Evolutionary conservation across 1,140 invertebrate species (phyloP).

Genomic region (Drosophila virilis): DNA sequence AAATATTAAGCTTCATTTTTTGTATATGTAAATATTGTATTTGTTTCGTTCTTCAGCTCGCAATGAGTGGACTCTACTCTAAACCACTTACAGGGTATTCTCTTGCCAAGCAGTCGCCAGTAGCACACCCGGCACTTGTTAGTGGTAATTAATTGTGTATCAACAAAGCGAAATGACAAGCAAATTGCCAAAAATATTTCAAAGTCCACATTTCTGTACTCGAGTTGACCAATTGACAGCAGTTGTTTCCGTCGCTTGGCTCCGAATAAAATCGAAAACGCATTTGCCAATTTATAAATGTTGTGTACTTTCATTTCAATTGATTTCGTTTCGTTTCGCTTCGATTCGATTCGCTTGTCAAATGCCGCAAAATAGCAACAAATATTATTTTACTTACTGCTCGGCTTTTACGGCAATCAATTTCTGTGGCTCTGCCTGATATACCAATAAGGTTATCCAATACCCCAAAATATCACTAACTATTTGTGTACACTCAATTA

Average conservation of each 20-base stretch:
- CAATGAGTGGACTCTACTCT: background rate
- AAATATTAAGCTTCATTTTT: no score
- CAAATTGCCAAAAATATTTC: slow-evolving; percentile 28
- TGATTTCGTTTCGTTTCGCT: slow-evolving; percentile 24
- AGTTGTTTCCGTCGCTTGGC: slow-evolving; percentile 3
- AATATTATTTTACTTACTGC: slow-evolving; percentile 52
- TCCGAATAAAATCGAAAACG: slow-evolving; percentile 23
- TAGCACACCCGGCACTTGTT: background rate
- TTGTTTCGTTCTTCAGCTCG: no score
- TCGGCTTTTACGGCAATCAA: slow-evolving; percentile 61
- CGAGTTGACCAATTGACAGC: slow-evolving; percentile 17
- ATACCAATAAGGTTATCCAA: slow-evolving; percentile 36
- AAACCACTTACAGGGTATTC: background rate
- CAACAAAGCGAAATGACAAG: slow-evolving; percentile 25
- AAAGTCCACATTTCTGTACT: background rate
- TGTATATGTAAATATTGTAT: no score
- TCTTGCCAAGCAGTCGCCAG: background rate
- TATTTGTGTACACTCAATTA: slow-evolving; percentile 45
- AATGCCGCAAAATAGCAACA: slow-evolving; percentile 40
- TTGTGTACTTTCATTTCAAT: slow-evolving; percentile 27
- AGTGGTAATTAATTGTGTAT: slow-evolving; percentile 44
- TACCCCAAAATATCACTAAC: slow-evolving; percentile 41
- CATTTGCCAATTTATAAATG: slow-evolving; percentile 46
- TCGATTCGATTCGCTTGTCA: slow-evolving; percentile 1
- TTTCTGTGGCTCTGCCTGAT: slow-evolving; percentile 48